phyloP scores from a whole-genome alignment of 2,888 invertebrate species.

The Leptogaster cylindrica region DNA sequence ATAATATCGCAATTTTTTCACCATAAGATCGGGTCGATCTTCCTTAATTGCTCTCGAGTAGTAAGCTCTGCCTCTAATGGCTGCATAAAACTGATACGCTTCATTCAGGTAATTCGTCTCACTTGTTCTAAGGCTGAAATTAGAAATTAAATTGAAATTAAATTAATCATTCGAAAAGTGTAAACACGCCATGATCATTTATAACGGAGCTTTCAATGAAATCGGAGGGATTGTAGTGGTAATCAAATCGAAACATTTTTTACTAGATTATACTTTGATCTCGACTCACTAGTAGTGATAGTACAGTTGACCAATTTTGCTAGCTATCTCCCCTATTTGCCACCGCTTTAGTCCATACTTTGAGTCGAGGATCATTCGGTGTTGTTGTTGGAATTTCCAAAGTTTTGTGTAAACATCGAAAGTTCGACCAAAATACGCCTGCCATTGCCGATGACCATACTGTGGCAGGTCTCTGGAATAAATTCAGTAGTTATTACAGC shows the following conservation, averaged over 20 bases:
- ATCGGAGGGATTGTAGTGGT: not conserved
- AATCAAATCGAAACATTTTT: not conserved
- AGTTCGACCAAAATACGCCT: constrained; percentile 94
- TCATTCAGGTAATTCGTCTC: constrained; percentile 96
- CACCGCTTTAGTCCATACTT: constrained; percentile 95
- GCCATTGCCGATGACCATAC: constrained; percentile 98
- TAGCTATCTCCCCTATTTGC: constrained; percentile 98
- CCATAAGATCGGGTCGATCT: constrained; percentile 94
- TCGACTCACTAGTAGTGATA: constrained; percentile 94
- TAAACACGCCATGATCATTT: not conserved
- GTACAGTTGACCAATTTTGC: constrained; percentile 97
- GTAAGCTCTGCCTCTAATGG: constrained; percentile 91
- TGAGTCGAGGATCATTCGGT: constrained; percentile 86
- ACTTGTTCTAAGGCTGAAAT: constrained; percentile 86
- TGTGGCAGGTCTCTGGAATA: constrained; percentile 89
- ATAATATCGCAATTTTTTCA: constrained; percentile 93
- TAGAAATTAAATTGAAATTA: constrained; percentile 36
- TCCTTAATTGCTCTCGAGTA: constrained; percentile 93
- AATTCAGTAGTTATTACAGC: constrained; percentile 27
- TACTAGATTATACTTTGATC: constrained; percentile 21
- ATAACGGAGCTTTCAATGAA: not conserved
- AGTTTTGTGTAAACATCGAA: constrained; percentile 97
- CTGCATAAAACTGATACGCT: constrained; percentile 95
- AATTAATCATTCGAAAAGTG: not conserved
- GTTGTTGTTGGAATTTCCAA: constrained; percentile 98